Percentiles rank a stretch among this genome's conserved stretches.
These are phyloP conservation scores for Beris morrisii DNA, from an alignment of 2,888 invertebrate genomes.

Conservation along the genomic window DNA sequence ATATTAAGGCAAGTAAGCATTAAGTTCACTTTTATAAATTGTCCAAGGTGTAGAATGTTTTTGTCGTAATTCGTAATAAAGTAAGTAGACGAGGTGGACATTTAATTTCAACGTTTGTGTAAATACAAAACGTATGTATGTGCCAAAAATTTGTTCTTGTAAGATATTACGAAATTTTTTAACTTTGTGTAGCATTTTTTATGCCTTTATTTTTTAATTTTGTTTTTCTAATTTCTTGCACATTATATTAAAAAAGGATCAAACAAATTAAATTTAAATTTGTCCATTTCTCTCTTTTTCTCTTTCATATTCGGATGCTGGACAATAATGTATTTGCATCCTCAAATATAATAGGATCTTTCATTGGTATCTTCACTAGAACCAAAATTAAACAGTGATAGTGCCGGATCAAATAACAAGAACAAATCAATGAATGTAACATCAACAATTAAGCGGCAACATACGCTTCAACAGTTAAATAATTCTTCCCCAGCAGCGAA, in stretches of 20 bases:
- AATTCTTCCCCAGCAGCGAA: constrained; percentile 33
- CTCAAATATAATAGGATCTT: constrained; percentile 43
- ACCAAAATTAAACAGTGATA: constrained; percentile 37
- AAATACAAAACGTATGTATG: no score
- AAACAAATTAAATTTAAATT: constrained; percentile 28
- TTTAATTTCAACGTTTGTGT: no score
- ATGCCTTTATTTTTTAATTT: constrained; percentile 18
- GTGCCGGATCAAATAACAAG: constrained; percentile 40
- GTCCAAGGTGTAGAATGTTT: no score
- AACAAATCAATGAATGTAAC: constrained; percentile 40
- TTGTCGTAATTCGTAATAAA: no score
- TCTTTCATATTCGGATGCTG: constrained; percentile 28
- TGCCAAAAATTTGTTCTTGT: no score
- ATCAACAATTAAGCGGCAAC: constrained; percentile 39
- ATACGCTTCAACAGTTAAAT: constrained; percentile 40
- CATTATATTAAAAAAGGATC: constrained; percentile 15
- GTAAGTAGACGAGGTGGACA: no score
- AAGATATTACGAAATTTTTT: no score
- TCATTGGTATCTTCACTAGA: constrained; percentile 45
- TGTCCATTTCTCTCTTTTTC: constrained; percentile 36
- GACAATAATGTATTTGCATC: constrained; percentile 3
- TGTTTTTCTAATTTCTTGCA: constrained; percentile 30
- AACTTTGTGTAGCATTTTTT: constrained; percentile 4
- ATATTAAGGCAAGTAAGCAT: no score
- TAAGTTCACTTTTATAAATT: no score